Evolutionary conservation across 35 echinoderm and acorn worm genomes (phyloP), one percentile per base, ranked within the genome.

Genomic region (Ophiothrix spiculata): DNA sequence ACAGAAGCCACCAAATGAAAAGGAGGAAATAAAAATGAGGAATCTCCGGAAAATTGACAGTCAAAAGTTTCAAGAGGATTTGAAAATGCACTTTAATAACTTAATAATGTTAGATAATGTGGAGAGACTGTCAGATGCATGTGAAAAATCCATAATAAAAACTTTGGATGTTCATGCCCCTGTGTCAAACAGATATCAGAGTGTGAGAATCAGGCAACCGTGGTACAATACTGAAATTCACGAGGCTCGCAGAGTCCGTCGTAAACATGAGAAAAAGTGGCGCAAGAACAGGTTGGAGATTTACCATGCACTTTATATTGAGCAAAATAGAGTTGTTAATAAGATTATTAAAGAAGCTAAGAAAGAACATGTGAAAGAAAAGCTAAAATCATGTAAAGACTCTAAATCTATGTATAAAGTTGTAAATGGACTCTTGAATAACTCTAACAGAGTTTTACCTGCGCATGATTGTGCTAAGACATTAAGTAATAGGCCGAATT

Each of bases 171-270:
- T 64, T 36, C 73, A 64, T 35, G 82, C 33, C 1, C 69, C 28
- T 74, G 17, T 32, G 29, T 85, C 0, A 74, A 32, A 73, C 73
- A 85, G 36, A 39, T 39, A 16, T 13, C 39, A 32, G 78, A 80
- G 32, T 79, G 32, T 81, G 6, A 21, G 42, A 49, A 16, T 46
- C 64, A 0, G 33, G 25, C 29, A 3, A 81, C 79, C 79, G 0
- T 77, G 69, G 64, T 86, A 76, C 64, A 86, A 75, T 38, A 34
- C 25, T 19, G 35, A 86, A n/a, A 64, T 75, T 64, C 84, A 86
- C 33, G 29, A 39, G 78, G 56, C 74, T 38, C 35, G 38, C 32
- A 76, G 31, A 64, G 74, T 75, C 35, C 13, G 40, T 39, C 56
- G 64, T 37, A 39, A 36, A 45, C 82, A 49, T 36, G 64, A 85